Evolutionary conservation across 2,888 invertebrate species (phyloP), one percentile per base, ranked within the genome.

Genomic region (Timema cristinae): DNA sequence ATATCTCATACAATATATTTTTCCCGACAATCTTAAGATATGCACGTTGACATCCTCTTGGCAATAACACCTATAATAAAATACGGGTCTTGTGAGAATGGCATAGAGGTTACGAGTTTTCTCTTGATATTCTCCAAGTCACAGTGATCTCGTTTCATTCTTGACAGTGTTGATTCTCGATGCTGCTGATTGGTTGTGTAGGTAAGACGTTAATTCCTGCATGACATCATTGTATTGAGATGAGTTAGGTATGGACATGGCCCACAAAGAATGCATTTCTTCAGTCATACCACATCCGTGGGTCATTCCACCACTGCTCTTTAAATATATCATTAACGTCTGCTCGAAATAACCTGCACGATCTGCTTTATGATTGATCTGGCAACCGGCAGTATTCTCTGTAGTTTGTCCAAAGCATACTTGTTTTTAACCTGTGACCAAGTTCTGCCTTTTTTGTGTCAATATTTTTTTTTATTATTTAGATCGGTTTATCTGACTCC

Each of bases 211-310:
- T 8, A 59, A 59, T n/a, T 59, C 59, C 13, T 59, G 59, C 59
- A 59, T 59, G 59, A 16, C 59, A 59, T 9, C 7, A 59, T 59
- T 59, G 59, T 59, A 59, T 7, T 59, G 15, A 15, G 59, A 59
- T 7, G 16, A 15, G 7, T 15, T 13, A 16, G 59, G 59, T n/a
- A 16, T 11, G n/a, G 59, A 59, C 59, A 59, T 59, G 16, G 59
- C 16, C 59, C 59, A 59, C 59, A 59, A 59, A 15, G 7, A 59
- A 9, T 13, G 59, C 59, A 15, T n/a, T 15, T 59, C 59, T 59
- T 59, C 59, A 15, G 59, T 59, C 59, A 59, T 59, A 7, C 16
- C 16, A 16, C 59, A 15, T 6, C 59, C 59, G 16, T 13, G 59
- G 6, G 59, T 59, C 16, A 59, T 15, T 15, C 59, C 13, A 59